phyloP scores from a whole-genome alignment of 2,797 vertebrate genomes.

The Buceros bicornis region DNA sequence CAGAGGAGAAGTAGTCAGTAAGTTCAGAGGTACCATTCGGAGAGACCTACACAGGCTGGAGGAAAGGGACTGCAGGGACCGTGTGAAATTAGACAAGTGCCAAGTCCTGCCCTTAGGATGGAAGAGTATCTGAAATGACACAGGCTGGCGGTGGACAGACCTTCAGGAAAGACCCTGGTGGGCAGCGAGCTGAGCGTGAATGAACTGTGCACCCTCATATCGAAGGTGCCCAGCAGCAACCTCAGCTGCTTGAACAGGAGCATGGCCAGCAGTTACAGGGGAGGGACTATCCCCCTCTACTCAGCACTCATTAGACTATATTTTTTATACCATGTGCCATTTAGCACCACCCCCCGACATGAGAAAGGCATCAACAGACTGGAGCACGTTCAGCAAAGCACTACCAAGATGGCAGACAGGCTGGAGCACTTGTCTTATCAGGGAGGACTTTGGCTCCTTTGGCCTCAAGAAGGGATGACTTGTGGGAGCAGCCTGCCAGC shows the following conservation, averaged over 20 bases:
- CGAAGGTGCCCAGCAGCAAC: background rate
- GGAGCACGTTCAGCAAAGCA: background rate
- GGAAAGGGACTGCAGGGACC: background rate
- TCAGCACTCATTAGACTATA: background rate
- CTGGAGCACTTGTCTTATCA: background rate
- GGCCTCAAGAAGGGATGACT: background rate
- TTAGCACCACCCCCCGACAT: background rate
- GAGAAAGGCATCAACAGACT: background rate
- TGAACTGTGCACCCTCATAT: accelerated
- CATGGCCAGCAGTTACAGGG: background rate
- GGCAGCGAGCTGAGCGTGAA: background rate
- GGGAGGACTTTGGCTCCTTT: background rate
- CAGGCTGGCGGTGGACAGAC: background rate
- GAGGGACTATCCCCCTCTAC: background rate
- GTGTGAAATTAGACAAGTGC: background rate
- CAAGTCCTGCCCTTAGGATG: background rate
- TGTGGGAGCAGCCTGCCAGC: background rate
- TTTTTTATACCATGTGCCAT: background rate
- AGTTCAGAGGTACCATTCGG: background rate
- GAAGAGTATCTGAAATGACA: background rate
- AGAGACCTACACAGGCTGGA: background rate
- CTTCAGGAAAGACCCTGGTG: background rate
- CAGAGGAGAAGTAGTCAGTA: background rate
- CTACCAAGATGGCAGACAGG: background rate
- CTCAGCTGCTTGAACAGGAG: background rate